Conservation (phyloP, 2,113 vertebrate genomes). For the Porphyrio hochstetteri region DNA sequence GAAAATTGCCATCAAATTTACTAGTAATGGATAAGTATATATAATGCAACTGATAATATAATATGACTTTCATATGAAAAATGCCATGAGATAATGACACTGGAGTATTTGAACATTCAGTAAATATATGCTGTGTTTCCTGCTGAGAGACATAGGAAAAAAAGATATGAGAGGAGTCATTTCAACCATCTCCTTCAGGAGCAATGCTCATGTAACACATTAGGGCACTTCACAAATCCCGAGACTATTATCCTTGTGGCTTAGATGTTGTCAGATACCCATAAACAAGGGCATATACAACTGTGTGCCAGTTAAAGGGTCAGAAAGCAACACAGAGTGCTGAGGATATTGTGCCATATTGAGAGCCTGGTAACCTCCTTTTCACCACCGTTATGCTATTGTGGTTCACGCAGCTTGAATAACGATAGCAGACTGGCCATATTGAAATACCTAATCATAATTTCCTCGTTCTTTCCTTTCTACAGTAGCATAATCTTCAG, state of each 20-base stretch:
- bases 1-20: not conserved
- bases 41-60: not conserved
- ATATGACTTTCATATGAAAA: not conserved
- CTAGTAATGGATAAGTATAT: not conserved
- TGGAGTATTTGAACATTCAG: not conserved
- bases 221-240: not conserved
- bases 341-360: not conserved
- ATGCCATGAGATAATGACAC: not conserved
- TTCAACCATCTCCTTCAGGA: not conserved
- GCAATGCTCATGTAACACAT: not conserved
- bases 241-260: not conserved
- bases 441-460: not conserved
- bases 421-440: not conserved
- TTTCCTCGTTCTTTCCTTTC: not conserved
- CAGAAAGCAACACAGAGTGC: not conserved
- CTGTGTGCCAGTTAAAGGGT: not conserved
- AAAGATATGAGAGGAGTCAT: not conserved
- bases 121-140: not conserved
- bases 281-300: not conserved
- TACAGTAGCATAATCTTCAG: not conserved
- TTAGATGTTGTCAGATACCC: not conserved
- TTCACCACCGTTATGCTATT: not conserved
- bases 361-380: not conserved
- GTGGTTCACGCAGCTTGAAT: not conserved
- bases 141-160: not conserved